Conservation (phyloP, 2,797 vertebrate species). For the Sebastes nivosus region DNA sequence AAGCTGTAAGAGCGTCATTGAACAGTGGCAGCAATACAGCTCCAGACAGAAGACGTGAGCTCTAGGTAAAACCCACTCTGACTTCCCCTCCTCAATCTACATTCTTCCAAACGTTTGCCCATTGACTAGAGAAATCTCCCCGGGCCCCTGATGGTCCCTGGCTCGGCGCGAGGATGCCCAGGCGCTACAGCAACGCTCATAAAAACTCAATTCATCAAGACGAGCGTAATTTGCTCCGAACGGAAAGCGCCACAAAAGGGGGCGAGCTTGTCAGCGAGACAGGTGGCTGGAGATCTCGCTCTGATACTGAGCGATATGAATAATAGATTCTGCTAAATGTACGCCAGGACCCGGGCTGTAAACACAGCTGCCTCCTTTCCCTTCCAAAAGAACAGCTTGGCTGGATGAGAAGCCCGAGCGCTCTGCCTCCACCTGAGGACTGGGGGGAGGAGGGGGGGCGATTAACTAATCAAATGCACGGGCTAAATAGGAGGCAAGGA, state of each 20-base stretch:
- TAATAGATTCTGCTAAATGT: slow-evolving; percentile 99
- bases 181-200: slow-evolving; percentile 96
- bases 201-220: slow-evolving; percentile 99
- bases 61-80: slow-evolving; percentile 53
- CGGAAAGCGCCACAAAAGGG: slow-evolving; percentile 99
- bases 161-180: slow-evolving; percentile 88
- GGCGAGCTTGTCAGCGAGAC: slow-evolving; percentile 99
- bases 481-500: slow-evolving; percentile 83
- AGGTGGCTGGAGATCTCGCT: slow-evolving; percentile 99
- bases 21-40: slow-evolving; percentile 30
- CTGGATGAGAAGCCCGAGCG: slow-evolving; percentile 91
- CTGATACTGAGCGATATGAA: slow-evolving; percentile 99
- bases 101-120: slow-evolving; percentile 91
- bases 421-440: slow-evolving; percentile 98
- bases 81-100: slow-evolving; percentile 19
- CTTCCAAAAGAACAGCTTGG: slow-evolving; percentile 99
- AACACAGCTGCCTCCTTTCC: slow-evolving; percentile 99
- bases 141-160: slow-evolving; percentile 88
- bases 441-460: slow-evolving; percentile 55
- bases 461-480: slow-evolving; percentile 88
- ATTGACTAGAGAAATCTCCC: slow-evolving; percentile 82
- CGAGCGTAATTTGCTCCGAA: slow-evolving; percentile 99
- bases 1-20: slow-evolving; percentile 23
- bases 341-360: slow-evolving; percentile 99
- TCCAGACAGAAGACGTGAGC: slow-evolving; percentile 47